Evolutionary conservation across 1,140 invertebrate species (phyloP).

Genomic region (Diabrotica undecimpunctata): DNA sequence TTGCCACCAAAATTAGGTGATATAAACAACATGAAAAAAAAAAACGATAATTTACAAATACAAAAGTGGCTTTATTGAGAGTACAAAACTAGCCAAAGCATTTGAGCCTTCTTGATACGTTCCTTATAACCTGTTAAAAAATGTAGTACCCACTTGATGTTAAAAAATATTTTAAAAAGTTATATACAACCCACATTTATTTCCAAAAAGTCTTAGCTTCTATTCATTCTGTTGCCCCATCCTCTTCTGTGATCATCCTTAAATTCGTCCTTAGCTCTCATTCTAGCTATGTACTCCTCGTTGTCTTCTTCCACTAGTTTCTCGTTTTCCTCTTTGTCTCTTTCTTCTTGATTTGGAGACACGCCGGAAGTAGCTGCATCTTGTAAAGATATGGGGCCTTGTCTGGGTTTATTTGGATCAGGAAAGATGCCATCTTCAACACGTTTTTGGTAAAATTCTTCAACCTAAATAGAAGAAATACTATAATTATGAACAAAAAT

Average conservation of each 20-base stretch:
- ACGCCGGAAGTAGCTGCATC: conserved; percentile 43
- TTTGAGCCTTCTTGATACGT: too few species aligned
- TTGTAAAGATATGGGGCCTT: conserved; percentile 39
- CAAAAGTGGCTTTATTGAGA: too few species aligned
- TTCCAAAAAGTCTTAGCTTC: conserved; percentile 57
- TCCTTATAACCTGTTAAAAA: too few species aligned
- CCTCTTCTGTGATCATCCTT: conserved; percentile 86
- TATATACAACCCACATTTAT: too few species aligned
- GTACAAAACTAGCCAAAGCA: too few species aligned
- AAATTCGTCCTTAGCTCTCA: conserved; percentile 82
- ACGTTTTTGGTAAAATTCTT: conserved; percentile 93
- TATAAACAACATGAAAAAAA: too few species aligned
- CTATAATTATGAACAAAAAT: not conserved
- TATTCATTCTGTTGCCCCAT: conserved; percentile 83
- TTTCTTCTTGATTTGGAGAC: conserved; percentile 51
- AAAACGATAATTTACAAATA: too few species aligned
- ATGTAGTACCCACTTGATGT: too few species aligned
- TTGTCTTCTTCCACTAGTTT: conserved; percentile 70
- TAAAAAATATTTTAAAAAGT: too few species aligned
- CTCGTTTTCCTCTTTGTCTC: conserved; percentile 53
- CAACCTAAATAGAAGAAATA: conserved; percentile 50
- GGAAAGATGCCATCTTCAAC: conserved; percentile 66
- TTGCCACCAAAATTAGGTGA: too few species aligned
- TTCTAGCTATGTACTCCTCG: conserved; percentile 61
- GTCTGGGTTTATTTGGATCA: conserved; percentile 41